Evolutionary conservation across 1,140 invertebrate species (phyloP), one percentile per base, ranked within the genome.

Genomic region (Glomeris maerens): DNA sequence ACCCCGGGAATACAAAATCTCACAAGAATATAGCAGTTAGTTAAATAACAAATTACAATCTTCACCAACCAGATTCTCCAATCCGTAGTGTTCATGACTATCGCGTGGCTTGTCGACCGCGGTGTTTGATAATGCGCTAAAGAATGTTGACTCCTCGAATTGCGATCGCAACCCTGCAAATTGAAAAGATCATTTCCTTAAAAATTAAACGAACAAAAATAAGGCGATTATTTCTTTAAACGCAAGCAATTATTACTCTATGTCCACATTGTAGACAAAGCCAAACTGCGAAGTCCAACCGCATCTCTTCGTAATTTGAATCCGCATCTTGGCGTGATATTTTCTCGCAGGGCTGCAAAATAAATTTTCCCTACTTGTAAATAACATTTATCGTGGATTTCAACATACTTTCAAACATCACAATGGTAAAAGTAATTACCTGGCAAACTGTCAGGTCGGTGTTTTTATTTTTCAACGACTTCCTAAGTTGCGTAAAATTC

Each of bases 81-180:
- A 2, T 72, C 66, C 14, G 75, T 72, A 2, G 79, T 81, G 58
- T 88, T 80, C 27, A 83, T 69, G 17, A 77, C 78, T 39, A 91
- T 59, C 4, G 75, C 72, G 68, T 93, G 88, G 14, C 66, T 72
- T 59, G 83, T 81, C 5, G 81, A 87, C 55, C 75, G 78, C 2
- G 83, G 79, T 1, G 74, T 83, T 57, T 79, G 69, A 61, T 74
- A 82, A 66, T 93, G 88, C 42, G 78, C 70, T 10, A 84, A 57
- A 1, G 84, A 83, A 68, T 93, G 87, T 54, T 78, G 62, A 22
- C 64, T 70, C 59, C 76, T 74, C 7, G 77, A 70, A 7, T 73
- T 69, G 48, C 78, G 71, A 28, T 81, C 83, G 69, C 87, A 91
- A 29, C 79, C 74, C 66, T 83, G 52, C 14, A 59, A 56, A 40